A percentile compares a stretch with the other conserved stretches of the same genome.
phyloP scores from a whole-genome alignment of 2,797 vertebrate species.

The Coranthus polyacanthus region DNA sequence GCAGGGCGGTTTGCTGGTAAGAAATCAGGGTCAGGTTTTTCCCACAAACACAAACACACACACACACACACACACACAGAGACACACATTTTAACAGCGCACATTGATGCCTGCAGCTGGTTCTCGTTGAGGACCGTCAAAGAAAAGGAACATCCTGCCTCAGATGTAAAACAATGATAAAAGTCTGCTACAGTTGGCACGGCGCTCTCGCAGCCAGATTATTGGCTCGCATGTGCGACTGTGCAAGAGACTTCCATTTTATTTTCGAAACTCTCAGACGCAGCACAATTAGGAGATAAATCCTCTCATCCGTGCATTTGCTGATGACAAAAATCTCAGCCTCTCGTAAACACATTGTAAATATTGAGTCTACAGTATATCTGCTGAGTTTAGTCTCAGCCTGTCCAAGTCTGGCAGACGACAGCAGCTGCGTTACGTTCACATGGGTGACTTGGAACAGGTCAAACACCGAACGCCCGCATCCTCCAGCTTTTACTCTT shows the following conservation, averaged over 20 bases:
- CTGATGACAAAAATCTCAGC: constrained; percentile 24
- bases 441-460: constrained; percentile 45
- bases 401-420: constrained; percentile 23
- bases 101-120: constrained; percentile 84
- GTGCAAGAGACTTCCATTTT: neutral
- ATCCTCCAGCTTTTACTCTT: constrained; percentile 3
- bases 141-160: constrained; percentile 81
- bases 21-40: constrained; percentile 86
- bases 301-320: constrained; percentile 23
- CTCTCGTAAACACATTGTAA: constrained; percentile 58
- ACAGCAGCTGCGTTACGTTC: constrained; percentile 54
- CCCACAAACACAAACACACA: constrained; percentile 81
- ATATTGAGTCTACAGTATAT: constrained; percentile 66
- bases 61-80: constrained; percentile 37
- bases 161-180: constrained; percentile 75
- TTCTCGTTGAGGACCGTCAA: constrained; percentile 71
- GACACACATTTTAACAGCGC: constrained; percentile 32
- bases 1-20: constrained; percentile 66
- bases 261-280: constrained; percentile 16
- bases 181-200: constrained; percentile 53
- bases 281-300: constrained; percentile 26
- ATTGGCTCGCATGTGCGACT: neutral
- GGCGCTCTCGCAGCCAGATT: constrained; percentile 19
- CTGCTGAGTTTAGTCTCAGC: constrained; percentile 51
- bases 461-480: constrained; percentile 17